Evolutionary conservation across 2,797 vertebrate species (phyloP).

Genomic region (Falco biarmicus): DNA sequence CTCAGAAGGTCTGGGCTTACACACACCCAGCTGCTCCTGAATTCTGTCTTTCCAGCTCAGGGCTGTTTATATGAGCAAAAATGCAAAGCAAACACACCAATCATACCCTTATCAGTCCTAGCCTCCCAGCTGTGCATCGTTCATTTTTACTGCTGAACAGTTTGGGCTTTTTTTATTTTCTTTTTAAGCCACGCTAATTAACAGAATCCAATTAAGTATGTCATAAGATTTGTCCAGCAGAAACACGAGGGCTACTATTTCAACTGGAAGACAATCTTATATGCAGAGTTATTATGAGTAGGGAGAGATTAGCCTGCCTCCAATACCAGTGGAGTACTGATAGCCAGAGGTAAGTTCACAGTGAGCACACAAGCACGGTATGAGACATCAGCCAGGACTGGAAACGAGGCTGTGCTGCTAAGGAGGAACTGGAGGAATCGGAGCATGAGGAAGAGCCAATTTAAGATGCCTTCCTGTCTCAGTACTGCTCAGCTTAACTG

Average conservation of each 20-base stretch:
- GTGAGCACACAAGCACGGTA: neutral
- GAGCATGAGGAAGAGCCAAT: neutral
- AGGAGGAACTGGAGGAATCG: neutral
- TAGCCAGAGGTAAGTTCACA: neutral
- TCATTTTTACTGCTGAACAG: neutral
- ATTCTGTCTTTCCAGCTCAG: neutral
- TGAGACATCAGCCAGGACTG: neutral
- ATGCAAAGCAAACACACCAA: neutral
- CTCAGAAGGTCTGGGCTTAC: neutral
- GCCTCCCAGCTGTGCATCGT: neutral
- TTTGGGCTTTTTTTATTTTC: neutral
- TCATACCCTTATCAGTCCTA: neutral
- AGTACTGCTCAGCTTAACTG: neutral
- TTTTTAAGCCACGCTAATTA: neutral
- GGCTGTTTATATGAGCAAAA: conserved; percentile 6
- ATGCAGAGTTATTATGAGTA: neutral
- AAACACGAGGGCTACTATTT: conserved; percentile 12
- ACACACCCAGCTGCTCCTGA: neutral
- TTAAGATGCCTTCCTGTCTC: neutral
- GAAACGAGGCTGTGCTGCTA: neutral
- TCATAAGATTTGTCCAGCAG: neutral
- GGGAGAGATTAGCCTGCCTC: neutral
- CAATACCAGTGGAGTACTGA: neutral
- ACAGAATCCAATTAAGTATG: neutral
- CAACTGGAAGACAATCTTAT: neutral